Base-by-base conservation (phyloP, 2,888 invertebrate genomes). In the Morpho helenor region DNA sequence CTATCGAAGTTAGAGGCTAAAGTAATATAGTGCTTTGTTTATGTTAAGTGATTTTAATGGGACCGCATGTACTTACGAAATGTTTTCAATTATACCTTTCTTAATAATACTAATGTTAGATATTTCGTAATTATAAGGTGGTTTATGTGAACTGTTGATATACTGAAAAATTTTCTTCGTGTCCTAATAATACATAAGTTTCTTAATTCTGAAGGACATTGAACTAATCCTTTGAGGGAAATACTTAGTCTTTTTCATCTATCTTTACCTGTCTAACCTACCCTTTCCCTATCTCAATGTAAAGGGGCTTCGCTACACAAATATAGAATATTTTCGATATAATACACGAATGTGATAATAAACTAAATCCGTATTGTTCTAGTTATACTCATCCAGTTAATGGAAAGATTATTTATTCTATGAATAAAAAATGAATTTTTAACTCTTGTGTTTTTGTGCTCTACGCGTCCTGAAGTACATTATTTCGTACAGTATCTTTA, bases 381-480 rank as follows among this genome's bases (percentile, higher is more conserved):
- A 62, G 61, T 47, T 61, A 53, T 59, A 59, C 54, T 22, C 40
- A 49, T 64, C 64, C 64, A 64, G 53, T 59, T 43, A 52, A 53
- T 66, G 64, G 66, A 66, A 49, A 45, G 4, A 41, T 76, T 85
- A 87, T 88, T 88, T 88, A 88, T 87, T 86, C 80, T 84, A 79
- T 84, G 86, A 87, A 88, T 87, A 87, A 87, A 84, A 66, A 68
- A 65, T 59, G 64, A 61, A 66, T 68, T 73, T 64, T 71, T 61
- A 61, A 9, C 49, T 50, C 45, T 16, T 56, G 7, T 49, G 56
- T 65, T 61, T 60, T 60, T 58, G 53, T 55, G 52, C 44, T 31
- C 4, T 5, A 5, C 31, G 5, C 2, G 31, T 31, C 31, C 31
- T 3, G 3, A 31, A 31, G 31, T 31, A 31, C 5, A 2, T 31